Evolutionary conservation across 2,888 invertebrate species (phyloP).

Genomic region (Spatulosminthurus flaviceps): DNA sequence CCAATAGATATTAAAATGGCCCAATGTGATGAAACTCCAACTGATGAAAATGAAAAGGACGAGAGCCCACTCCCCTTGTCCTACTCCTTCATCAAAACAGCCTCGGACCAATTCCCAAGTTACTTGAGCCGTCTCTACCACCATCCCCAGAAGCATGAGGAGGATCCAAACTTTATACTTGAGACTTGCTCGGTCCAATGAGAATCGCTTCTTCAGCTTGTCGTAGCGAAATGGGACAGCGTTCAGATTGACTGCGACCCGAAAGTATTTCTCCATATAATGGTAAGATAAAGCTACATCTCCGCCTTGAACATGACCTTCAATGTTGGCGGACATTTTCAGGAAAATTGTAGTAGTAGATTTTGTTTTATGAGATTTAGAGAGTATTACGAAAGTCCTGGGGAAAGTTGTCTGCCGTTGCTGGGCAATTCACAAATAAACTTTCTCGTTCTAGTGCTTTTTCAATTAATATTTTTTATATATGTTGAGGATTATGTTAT

Average conservation of each 20-base stretch:
- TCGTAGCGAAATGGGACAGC: constrained; percentile 25
- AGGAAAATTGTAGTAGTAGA: too few species aligned
- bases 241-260: neutral
- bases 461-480: too few species aligned
- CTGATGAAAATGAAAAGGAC: constrained; percentile 21
- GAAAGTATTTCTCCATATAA: constrained; percentile 12
- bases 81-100: neutral
- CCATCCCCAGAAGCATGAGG: neutral
- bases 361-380: too few species aligned
- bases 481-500: too few species aligned
- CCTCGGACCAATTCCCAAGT: neutral
- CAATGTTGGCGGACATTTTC: too few species aligned
- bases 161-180: constrained; percentile 16
- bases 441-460: too few species aligned
- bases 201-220: neutral
- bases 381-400: too few species aligned
- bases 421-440: too few species aligned
- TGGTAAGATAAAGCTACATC: too few species aligned
- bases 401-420: too few species aligned
- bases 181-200: neutral
- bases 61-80: constrained; percentile 26
- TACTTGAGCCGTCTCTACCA: neutral
- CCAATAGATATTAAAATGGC: neutral
- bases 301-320: too few species aligned
- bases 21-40: constrained; percentile 4